These are phyloP conservation scores for Drosophila lacicola DNA, from an alignment of 2,888 invertebrate species.

Conservation along the genomic window DNA sequence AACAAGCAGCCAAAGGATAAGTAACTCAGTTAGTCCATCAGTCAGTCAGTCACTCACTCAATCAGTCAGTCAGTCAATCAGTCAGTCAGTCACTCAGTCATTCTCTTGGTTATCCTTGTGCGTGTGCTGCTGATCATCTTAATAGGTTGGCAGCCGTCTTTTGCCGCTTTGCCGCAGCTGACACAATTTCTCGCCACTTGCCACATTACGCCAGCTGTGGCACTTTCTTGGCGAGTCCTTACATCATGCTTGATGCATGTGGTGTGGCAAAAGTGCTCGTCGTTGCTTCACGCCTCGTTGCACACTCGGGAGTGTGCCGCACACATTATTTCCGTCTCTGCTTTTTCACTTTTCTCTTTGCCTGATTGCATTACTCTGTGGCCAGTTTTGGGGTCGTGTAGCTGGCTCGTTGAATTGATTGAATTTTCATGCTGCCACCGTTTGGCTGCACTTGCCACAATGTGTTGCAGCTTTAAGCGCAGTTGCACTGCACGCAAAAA, in stretches of 20 bases:
- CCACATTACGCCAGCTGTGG: conserved; percentile 32
- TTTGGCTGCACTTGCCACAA: conserved; percentile 15
- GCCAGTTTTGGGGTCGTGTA: conserved; percentile 8
- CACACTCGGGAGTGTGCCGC: conserved; percentile 60
- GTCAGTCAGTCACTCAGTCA: conserved; percentile 21
- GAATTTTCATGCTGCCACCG: conserved; percentile 51
- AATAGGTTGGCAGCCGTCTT: conserved; percentile 55
- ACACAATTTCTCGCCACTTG: conserved; percentile 63
- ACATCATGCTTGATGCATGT: conserved; percentile 52
- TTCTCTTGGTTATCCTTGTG: conserved; percentile 47
- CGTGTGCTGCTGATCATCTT: conserved; percentile 56
- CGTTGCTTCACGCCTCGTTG: conserved; percentile 65
- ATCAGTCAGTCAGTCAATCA: conserved; percentile 43
- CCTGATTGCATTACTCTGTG: conserved; percentile 56
- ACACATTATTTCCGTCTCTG: conserved; percentile 61
- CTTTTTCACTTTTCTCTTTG: conserved; percentile 12
- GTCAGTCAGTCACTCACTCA: conserved; percentile 25
- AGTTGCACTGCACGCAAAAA: conserved; percentile 12
- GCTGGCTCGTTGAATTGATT: conserved; percentile 58
- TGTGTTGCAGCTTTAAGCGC: conserved; percentile 57
- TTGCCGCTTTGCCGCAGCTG: conserved; percentile 50
- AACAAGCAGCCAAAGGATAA: conserved; percentile 33
- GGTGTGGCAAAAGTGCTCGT: conserved; percentile 27
- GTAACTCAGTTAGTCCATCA: conserved; percentile 32
- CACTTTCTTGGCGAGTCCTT: conserved; percentile 50